These are phyloP conservation scores for Palythoa caribaeorum DNA, from an alignment of 92 coral and sea anemone genomes.

Conservation along the genomic window DNA sequence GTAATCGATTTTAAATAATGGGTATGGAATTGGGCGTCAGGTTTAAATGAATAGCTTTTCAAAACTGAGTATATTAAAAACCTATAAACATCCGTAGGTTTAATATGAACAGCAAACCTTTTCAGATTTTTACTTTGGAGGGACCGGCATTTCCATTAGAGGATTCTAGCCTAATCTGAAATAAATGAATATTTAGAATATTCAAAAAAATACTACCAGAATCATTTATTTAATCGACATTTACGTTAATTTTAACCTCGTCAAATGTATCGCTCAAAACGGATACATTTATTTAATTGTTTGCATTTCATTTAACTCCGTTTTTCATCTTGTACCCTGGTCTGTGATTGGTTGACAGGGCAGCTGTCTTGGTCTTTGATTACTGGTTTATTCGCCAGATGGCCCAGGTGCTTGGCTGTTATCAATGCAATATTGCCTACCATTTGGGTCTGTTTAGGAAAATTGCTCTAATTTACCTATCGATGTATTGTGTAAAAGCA, in stretches of 20 bases:
- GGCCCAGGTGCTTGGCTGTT: conserved; percentile 76
- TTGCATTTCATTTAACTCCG: conserved; percentile 79
- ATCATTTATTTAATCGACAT: background rate
- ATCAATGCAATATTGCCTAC: conserved; percentile 78
- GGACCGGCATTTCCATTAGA: background rate
- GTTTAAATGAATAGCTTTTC: conserved; percentile 41
- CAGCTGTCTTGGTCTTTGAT: conserved; percentile 87
- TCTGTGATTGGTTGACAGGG: conserved; percentile 74
- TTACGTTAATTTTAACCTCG: conserved; percentile 61
- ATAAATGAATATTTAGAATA: background rate
- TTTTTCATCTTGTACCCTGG: conserved; percentile 52
- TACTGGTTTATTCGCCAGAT: conserved; percentile 80
- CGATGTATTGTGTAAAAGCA: conserved; percentile 79
- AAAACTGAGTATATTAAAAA: conserved; percentile 49
- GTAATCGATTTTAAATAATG: conserved; percentile 44
- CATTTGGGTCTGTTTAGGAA: conserved; percentile 68
- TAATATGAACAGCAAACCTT: conserved; percentile 46
- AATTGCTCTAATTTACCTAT: conserved; percentile 91
- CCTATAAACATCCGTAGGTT: conserved; percentile 44
- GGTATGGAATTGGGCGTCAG: conserved; percentile 30
- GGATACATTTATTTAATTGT: conserved; percentile 80
- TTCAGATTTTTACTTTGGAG: background rate
- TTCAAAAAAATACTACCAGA: background rate
- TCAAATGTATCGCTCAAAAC: conserved; percentile 73
- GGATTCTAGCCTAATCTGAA: background rate